Evolutionary conservation across 2,113 vertebrate species (phyloP).

Genomic region (Spea multiplicata): DNA sequence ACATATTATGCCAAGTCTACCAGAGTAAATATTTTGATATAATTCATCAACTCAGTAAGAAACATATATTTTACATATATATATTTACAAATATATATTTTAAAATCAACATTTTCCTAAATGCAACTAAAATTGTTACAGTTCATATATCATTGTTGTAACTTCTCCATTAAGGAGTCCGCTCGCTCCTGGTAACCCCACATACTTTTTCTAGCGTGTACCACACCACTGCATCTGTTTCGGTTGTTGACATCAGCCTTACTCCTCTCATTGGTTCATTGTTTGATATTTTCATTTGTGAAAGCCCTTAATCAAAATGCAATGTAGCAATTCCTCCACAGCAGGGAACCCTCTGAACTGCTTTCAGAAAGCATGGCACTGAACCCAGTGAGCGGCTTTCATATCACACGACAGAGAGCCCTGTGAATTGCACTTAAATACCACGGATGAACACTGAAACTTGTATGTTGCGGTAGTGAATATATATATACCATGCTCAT

Average conservation of each 20-base stretch:
- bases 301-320: neutral
- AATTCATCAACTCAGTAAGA: too few relatives aligned
- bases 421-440: conserved; percentile 27
- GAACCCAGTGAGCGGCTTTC: conserved; percentile 20
- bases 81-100: too few relatives aligned
- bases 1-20: too few relatives aligned
- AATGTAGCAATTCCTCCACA: conserved; percentile 22
- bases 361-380: conserved; percentile 22
- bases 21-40: too few relatives aligned
- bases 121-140: too few relatives aligned
- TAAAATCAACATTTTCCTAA: too few relatives aligned
- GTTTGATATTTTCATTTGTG: conserved; percentile 2
- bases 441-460: conserved; percentile 11
- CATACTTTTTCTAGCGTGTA: neutral
- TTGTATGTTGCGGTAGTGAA: neutral
- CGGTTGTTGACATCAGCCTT: conserved; percentile 11
- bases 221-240: conserved; percentile 3
- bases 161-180: too few relatives aligned
- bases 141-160: too few relatives aligned
- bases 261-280: neutral
- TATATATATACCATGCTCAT: too few relatives aligned
- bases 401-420: conserved; percentile 16
- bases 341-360: conserved; percentile 26
- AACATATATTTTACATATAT: too few relatives aligned
- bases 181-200: too few relatives aligned